phyloP scores from a whole-genome alignment of 1,140 invertebrate species.

The Carposina sasakii region DNA sequence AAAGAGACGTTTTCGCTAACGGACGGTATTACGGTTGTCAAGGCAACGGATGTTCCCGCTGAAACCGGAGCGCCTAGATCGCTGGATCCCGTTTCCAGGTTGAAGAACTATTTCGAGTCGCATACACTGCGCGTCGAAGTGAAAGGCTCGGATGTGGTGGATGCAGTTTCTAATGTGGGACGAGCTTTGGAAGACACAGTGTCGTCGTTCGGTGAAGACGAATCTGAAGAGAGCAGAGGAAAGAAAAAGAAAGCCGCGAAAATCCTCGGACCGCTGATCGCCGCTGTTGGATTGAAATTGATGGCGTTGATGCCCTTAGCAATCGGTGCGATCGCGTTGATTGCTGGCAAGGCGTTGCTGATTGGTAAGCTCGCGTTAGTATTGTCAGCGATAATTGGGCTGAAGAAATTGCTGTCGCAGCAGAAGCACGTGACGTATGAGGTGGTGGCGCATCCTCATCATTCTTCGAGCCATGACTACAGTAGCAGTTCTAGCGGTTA shows the following conservation, averaged over 20 bases:
- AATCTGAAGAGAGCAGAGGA: constrained; percentile 76
- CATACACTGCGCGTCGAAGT: constrained; percentile 88
- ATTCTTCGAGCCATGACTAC: constrained; percentile 78
- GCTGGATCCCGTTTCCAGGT: constrained; percentile 78
- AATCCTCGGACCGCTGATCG: constrained; percentile 83
- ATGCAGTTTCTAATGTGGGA: constrained; percentile 83
- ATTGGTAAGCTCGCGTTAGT: constrained; percentile 89
- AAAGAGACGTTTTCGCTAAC: constrained; percentile 84
- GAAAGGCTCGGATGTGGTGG: constrained; percentile 86
- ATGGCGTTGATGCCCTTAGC: constrained; percentile 84
- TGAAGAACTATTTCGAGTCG: constrained; percentile 82
- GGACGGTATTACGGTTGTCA: constrained; percentile 87
- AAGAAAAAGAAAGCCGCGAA: constrained; percentile 88
- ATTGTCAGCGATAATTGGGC: constrained; percentile 84
- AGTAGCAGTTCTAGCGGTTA: constrained; percentile 72
- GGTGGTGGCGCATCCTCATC: constrained; percentile 86
- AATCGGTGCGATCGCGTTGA: constrained; percentile 84
- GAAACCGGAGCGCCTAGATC: constrained; percentile 83
- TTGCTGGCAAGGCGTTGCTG: constrained; percentile 87
- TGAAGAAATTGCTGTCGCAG: constrained; percentile 83
- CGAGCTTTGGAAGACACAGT: constrained; percentile 82
- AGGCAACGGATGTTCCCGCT: constrained; percentile 74
- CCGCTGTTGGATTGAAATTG: constrained; percentile 83
- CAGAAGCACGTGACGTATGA: constrained; percentile 90
- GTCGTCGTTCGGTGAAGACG: constrained; percentile 75